Conservation (phyloP, 2,113 vertebrate species). For the Circaetus gallicus region DNA sequence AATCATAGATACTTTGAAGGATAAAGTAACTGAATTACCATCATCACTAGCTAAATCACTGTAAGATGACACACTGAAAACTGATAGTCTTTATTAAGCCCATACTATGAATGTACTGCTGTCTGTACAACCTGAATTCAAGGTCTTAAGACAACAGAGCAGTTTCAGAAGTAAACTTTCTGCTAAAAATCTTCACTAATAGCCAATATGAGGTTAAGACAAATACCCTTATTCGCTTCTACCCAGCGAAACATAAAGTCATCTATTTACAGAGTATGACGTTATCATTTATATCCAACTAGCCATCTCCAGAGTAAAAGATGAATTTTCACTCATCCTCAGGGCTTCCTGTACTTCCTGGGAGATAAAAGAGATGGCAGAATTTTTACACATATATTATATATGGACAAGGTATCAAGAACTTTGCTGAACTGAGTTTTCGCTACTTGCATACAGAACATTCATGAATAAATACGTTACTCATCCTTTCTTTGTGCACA, state of each 20-base stretch:
- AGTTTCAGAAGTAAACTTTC: neutral
- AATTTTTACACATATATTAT: neutral
- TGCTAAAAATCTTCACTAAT: neutral
- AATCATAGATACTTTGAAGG: neutral
- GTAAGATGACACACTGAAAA: neutral
- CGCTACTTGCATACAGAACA: neutral
- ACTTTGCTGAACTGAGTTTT: neutral
- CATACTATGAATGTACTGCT: neutral
- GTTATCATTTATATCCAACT: neutral
- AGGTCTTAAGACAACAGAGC: neutral
- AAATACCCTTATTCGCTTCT: neutral
- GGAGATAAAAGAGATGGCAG: neutral
- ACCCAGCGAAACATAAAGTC: neutral
- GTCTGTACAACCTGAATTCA: neutral
- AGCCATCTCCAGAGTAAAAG: neutral
- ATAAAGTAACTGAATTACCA: neutral
- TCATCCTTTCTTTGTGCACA: neutral
- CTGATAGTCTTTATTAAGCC: neutral
- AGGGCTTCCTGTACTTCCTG: neutral
- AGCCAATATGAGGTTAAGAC: neutral
- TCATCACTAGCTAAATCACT: neutral
- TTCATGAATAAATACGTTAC: neutral
- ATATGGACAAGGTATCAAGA: neutral
- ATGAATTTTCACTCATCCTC: neutral
- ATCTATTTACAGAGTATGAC: neutral